Percentiles rank a stretch among this genome's conserved stretches.
Conservation (phyloP, 2,888 invertebrate species). For the Papilio demoleus region DNA sequence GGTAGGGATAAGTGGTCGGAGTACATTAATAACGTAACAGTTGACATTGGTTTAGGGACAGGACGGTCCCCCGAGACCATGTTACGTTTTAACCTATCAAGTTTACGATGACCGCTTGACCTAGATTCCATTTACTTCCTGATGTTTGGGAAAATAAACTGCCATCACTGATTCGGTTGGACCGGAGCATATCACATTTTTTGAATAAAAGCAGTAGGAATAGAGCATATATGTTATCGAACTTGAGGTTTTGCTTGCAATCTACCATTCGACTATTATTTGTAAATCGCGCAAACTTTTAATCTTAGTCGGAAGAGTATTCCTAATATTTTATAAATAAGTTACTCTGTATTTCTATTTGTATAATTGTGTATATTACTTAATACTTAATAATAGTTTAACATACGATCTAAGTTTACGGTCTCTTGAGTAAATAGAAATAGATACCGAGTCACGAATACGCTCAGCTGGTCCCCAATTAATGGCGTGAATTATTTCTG, state of each 20-base stretch:
- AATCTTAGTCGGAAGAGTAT: no score
- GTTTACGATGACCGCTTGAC: slow-evolving; percentile 18
- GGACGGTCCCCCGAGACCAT: background rate
- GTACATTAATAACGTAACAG: slow-evolving; percentile 27
- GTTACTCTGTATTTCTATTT: background rate
- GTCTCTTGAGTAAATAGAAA: slow-evolving; percentile 11
- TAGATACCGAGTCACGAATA: background rate
- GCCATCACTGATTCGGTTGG: background rate
- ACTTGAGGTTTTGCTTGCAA: no score
- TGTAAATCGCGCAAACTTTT: no score
- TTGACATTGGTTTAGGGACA: slow-evolving; percentile 32
- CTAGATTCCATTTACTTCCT: slow-evolving; percentile 14
- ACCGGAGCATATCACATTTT: background rate
- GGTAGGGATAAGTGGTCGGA: background rate
- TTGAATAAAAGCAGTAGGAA: background rate
- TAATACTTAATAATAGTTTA: background rate
- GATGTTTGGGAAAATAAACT: slow-evolving; percentile 5
- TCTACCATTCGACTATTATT: no score
- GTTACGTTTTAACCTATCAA: slow-evolving; percentile 19
- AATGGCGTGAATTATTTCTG: background rate
- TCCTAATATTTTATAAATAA: no score
- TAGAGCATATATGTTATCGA: no score
- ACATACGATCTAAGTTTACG: background rate
- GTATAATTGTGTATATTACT: no score
- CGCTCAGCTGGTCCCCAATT: background rate